Percentiles rank a stretch among this genome's conserved stretches.
phyloP scores from a whole-genome alignment of 2,888 invertebrate genomes.

The Panopea generosa region DNA sequence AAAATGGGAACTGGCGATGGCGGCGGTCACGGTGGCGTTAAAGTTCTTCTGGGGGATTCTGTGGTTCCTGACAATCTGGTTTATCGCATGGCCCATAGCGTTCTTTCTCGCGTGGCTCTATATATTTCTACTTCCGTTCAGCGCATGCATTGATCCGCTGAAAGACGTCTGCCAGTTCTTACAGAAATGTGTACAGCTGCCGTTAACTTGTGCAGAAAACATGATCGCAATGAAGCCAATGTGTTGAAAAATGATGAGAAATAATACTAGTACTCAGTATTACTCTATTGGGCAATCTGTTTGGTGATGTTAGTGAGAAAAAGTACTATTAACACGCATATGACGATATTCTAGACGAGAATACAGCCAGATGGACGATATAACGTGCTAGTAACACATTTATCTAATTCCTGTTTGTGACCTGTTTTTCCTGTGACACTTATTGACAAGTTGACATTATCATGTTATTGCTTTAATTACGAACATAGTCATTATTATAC shows the following conservation, averaged over 20 bases:
- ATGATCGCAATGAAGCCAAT: conserved; percentile 64
- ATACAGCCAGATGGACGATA: too few species aligned
- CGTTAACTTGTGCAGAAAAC: conserved; percentile 62
- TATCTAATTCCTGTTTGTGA: too few species aligned
- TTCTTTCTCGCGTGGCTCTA: conserved; percentile 61
- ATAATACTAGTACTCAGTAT: too few species aligned
- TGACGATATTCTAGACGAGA: too few species aligned
- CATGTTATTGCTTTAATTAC: too few species aligned
- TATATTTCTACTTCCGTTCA: conserved; percentile 58
- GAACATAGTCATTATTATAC: too few species aligned
- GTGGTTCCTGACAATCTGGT: conserved; percentile 60
- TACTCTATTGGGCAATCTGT: too few species aligned
- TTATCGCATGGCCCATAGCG: conserved; percentile 62
- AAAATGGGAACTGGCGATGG: conserved; percentile 46
- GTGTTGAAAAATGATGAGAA: conserved; percentile 48
- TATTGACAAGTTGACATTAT: too few species aligned
- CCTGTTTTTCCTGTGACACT: too few species aligned
- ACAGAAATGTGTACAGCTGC: conserved; percentile 51
- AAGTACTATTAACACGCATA: too few species aligned
- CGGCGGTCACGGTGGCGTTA: conserved; percentile 43
- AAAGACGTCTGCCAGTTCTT: conserved; percentile 54
- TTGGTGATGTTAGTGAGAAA: too few species aligned
- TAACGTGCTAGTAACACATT: too few species aligned
- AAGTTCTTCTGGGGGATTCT: conserved; percentile 54
- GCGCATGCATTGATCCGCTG: conserved; percentile 55